Percentiles rank a stretch among this genome's conserved stretches.
Conservation (phyloP, 1,140 invertebrate species). For the Pseudomyrmex dendroicus region DNA sequence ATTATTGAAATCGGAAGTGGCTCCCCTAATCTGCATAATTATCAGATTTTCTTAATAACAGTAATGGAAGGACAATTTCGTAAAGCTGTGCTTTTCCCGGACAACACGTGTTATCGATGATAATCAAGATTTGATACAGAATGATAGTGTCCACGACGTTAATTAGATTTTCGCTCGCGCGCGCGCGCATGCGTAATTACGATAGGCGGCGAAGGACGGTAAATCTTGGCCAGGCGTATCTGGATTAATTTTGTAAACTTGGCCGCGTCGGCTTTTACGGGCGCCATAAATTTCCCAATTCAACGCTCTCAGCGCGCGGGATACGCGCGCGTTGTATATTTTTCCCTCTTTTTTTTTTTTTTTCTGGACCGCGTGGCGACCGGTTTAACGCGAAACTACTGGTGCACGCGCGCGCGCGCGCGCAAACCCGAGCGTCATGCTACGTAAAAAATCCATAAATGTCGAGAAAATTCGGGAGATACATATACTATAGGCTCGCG, state of each 20-base stretch:
- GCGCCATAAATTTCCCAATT: constrained; percentile 50
- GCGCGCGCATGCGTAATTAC: background rate
- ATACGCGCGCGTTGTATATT: background rate
- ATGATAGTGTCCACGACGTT: constrained; percentile 34
- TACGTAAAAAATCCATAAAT: constrained; percentile 49
- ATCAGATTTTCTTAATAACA: background rate
- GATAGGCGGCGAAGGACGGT: constrained; percentile 32
- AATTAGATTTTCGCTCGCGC: constrained; percentile 44
- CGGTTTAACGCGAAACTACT: constrained; percentile 41
- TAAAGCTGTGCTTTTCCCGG: background rate
- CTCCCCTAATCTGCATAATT: too few relatives aligned
- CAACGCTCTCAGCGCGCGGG: constrained; percentile 16
- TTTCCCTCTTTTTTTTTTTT: background rate
- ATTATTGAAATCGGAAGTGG: too few relatives aligned
- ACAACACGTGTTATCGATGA: constrained; percentile 1
- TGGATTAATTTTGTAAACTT: constrained; percentile 66
- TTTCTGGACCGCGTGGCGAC: constrained; percentile 5
- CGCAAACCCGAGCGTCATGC: background rate
- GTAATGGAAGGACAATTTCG: background rate
- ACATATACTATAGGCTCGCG: constrained; percentile 47
- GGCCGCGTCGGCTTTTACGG: constrained; percentile 51
- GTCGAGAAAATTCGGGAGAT: constrained; percentile 33
- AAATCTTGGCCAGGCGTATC: constrained; percentile 15
- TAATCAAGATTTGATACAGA: constrained; percentile 27
- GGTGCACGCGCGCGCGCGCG: constrained; percentile 3